Evolutionary conservation across 2,888 invertebrate species (phyloP).

Genomic region (Andricus curvator): DNA sequence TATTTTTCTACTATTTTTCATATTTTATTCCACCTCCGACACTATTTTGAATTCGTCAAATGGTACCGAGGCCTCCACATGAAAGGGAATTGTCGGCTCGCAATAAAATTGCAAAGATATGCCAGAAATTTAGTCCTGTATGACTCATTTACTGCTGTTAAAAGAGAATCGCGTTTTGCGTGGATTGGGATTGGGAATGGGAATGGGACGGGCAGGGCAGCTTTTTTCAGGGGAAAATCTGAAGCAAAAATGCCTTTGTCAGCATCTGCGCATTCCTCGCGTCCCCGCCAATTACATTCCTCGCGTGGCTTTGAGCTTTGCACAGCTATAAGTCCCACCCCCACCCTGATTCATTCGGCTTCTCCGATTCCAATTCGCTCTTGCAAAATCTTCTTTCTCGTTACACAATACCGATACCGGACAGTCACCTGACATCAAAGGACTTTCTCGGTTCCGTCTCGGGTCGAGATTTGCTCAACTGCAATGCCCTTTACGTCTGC

Average conservation of each 20-base stretch:
- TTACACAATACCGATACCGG: conserved; percentile 65
- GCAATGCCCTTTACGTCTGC: conserved; percentile 36
- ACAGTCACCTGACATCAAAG: conserved; percentile 70
- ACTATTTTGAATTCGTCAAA: too few relatives aligned
- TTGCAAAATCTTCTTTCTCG: conserved; percentile 67
- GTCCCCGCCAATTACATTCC: conserved; percentile 67
- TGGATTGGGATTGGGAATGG: background rate
- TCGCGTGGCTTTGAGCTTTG: conserved; percentile 64
- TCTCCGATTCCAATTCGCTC: conserved; percentile 57
- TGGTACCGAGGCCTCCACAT: background rate
- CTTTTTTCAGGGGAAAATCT: conserved; percentile 43
- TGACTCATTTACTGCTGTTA: conserved; percentile 34
- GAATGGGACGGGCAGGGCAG: conserved; percentile 1
- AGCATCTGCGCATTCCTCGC: conserved; percentile 61
- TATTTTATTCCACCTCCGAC: too few relatives aligned
- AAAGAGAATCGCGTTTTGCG: conserved; percentile 9
- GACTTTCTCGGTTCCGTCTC: conserved; percentile 39
- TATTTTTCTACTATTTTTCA: too few relatives aligned
- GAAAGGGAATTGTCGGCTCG: conserved; percentile 29
- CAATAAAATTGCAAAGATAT: background rate
- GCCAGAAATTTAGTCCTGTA: background rate
- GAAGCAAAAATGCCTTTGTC: conserved; percentile 64
- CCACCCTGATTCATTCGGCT: conserved; percentile 3
- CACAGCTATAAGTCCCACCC: conserved; percentile 47
- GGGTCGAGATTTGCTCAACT: background rate